Conservation (phyloP, 23 tunicate genomes). For the Styela clava region DNA sequence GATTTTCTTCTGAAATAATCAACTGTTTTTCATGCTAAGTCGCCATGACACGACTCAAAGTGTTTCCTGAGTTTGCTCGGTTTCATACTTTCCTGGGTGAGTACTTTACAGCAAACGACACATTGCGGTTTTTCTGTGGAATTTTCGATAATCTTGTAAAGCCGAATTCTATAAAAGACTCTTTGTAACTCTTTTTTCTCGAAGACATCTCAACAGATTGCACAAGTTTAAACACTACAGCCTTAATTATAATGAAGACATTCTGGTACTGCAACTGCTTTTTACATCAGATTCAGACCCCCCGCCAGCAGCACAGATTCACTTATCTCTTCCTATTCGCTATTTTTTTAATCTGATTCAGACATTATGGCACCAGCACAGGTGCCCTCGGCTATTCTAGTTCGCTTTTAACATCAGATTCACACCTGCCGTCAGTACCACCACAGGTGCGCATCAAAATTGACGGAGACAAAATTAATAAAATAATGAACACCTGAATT, state of each 20-base stretch:
- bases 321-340: too few species aligned
- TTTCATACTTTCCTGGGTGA: slow-evolving; percentile 35
- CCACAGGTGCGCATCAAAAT: too few species aligned
- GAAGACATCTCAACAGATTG: not conserved
- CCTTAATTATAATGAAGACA: not conserved
- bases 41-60: slow-evolving; percentile 29
- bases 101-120: slow-evolving; percentile 31
- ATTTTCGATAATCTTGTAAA: slow-evolving; percentile 36
- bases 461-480: not conserved
- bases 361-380: too few species aligned
- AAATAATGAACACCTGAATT: not conserved
- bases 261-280: not conserved
- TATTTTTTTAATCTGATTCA: too few species aligned
- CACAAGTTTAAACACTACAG: not conserved
- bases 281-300: too few species aligned
- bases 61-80: slow-evolving; percentile 45
- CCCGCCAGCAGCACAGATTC: too few species aligned
- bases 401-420: too few species aligned
- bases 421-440: too few species aligned
- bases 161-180: slow-evolving; percentile 41
- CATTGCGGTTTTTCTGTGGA: slow-evolving; percentile 28
- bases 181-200: slow-evolving; percentile 32
- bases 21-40: slow-evolving; percentile 40
- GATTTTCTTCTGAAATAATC: slow-evolving; percentile 39
- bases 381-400: too few species aligned